Percentiles rank a stretch among this genome's conserved stretches.
phyloP scores from a whole-genome alignment of 2,888 invertebrate species.

The Hyposoter didymator region DNA sequence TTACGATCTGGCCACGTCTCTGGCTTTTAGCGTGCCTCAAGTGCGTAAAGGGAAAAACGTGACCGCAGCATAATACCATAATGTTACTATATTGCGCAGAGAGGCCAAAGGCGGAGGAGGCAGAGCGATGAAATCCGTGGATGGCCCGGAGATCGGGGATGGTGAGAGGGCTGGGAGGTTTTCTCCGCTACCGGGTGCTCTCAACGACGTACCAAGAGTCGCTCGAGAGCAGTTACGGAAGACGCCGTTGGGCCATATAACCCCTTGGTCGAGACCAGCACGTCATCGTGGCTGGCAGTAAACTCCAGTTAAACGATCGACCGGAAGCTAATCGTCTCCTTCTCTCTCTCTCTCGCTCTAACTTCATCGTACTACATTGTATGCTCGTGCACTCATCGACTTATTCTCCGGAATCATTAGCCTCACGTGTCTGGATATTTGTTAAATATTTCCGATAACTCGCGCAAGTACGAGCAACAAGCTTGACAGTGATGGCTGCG shows the following conservation, averaged over 20 bases:
- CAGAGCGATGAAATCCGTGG: slow-evolving; percentile 36
- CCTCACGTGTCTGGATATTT: background rate
- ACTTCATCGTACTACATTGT: background rate
- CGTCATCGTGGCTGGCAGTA: slow-evolving; percentile 69
- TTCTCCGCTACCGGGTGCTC: slow-evolving; percentile 52
- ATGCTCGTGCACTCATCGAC: slow-evolving; percentile 1
- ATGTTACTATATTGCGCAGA: slow-evolving; percentile 22
- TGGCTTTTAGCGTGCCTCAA: slow-evolving; percentile 45
- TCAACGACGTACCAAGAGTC: slow-evolving; percentile 60
- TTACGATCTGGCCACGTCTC: slow-evolving; percentile 48
- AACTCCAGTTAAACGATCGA: slow-evolving; percentile 76
- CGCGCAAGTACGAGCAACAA: too few species aligned
- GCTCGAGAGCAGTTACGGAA: slow-evolving; percentile 53
- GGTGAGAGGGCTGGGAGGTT: slow-evolving; percentile 9
- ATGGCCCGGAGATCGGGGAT: slow-evolving; percentile 12
- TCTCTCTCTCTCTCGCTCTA: background rate
- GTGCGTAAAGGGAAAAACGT: slow-evolving; percentile 57
- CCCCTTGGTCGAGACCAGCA: slow-evolving; percentile 62
- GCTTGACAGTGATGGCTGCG: too few species aligned
- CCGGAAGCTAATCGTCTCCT: slow-evolving; percentile 73
- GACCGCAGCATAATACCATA: slow-evolving; percentile 40
- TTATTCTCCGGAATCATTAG: background rate
- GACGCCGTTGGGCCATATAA: slow-evolving; percentile 58
- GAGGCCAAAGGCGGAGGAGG: slow-evolving; percentile 7
- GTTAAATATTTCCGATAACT: background rate